These are phyloP conservation scores for Acrossocheilus fasciatus DNA, from an alignment of 2,797 vertebrate genomes.

Conservation along the genomic window DNA sequence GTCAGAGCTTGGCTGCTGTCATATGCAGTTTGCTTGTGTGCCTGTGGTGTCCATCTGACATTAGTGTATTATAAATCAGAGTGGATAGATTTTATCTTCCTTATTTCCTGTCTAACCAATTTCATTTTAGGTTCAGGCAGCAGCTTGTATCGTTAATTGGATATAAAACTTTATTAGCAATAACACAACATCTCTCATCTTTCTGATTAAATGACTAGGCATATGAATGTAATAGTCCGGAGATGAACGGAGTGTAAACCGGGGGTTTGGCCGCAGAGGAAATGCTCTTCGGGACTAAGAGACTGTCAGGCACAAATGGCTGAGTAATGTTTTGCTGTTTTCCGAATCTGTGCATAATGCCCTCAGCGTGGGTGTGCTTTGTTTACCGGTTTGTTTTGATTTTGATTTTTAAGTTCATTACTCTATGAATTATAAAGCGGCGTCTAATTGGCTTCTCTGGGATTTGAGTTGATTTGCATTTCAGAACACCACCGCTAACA, in stretches of 20 bases:
- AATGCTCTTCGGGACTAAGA: constrained; percentile 11
- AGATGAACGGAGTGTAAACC: constrained; percentile 50
- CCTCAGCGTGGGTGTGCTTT: constrained; percentile 35
- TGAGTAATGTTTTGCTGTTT: constrained; percentile 34
- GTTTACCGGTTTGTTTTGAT: constrained; percentile 53
- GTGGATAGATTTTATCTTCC: constrained; percentile 49
- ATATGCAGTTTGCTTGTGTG: constrained; percentile 29
- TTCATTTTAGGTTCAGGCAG: constrained; percentile 45
- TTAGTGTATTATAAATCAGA: constrained; percentile 47
- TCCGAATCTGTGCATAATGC: constrained; percentile 10
- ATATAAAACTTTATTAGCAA: constrained; percentile 40
- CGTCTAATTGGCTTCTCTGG: constrained; percentile 61
- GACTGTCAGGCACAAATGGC: constrained; percentile 38
- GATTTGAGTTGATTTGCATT: constrained; percentile 57
- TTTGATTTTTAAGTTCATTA: constrained; percentile 50
- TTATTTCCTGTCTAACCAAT: constrained; percentile 53
- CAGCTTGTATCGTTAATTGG: constrained; percentile 49
- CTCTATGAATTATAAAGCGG: constrained; percentile 56
- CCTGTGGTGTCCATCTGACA: constrained; percentile 31
- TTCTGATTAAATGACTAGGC: constrained; percentile 48
- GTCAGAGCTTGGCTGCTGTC: constrained; percentile 42
- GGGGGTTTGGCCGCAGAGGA: constrained; percentile 8
- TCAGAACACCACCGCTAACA: constrained; percentile 31
- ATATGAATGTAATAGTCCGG: constrained; percentile 46
- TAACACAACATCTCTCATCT: constrained; percentile 26